These are phyloP conservation scores for Idaea straminata DNA, from an alignment of 2,888 invertebrate species.

Conservation along the genomic window DNA sequence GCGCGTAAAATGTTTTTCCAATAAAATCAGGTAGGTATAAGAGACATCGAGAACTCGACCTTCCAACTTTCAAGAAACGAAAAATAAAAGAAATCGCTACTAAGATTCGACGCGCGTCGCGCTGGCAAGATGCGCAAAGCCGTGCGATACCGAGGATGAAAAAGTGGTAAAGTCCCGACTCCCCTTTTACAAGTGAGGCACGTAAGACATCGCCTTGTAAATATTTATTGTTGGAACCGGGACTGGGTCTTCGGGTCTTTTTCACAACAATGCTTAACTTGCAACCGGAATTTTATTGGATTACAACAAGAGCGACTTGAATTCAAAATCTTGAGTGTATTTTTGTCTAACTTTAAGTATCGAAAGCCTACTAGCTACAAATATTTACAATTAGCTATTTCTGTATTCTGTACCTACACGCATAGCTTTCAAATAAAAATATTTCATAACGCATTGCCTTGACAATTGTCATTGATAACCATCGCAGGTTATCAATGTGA, in stretches of 20 bases:
- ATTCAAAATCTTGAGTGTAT: slow-evolving; percentile 5
- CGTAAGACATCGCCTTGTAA: slow-evolving; percentile 48
- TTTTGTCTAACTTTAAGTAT: slow-evolving; percentile 5
- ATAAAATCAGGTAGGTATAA: too few relatives aligned
- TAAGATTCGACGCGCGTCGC: too few relatives aligned
- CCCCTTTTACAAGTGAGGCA: slow-evolving; percentile 33
- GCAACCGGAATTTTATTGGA: slow-evolving; percentile 10
- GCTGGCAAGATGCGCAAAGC: neutral
- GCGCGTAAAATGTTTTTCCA: too few relatives aligned
- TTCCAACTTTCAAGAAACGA: too few relatives aligned
- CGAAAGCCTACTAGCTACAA: neutral
- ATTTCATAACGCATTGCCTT: too few relatives aligned
- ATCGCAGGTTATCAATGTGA: too few relatives aligned
- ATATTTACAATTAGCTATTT: too few relatives aligned
- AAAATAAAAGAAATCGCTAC: too few relatives aligned
- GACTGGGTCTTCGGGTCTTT: slow-evolving; percentile 12
- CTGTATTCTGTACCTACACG: too few relatives aligned
- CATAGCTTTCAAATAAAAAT: too few relatives aligned
- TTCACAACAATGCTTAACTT: slow-evolving; percentile 9
- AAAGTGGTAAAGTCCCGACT: neutral
- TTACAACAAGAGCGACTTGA: slow-evolving; percentile 4
- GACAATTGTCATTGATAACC: too few relatives aligned
- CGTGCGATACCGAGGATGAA: neutral
- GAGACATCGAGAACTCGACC: too few relatives aligned
- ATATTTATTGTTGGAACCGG: slow-evolving; percentile 46